Base-by-base conservation (phyloP, 2,888 invertebrate species). In the Panopea generosa region DNA sequence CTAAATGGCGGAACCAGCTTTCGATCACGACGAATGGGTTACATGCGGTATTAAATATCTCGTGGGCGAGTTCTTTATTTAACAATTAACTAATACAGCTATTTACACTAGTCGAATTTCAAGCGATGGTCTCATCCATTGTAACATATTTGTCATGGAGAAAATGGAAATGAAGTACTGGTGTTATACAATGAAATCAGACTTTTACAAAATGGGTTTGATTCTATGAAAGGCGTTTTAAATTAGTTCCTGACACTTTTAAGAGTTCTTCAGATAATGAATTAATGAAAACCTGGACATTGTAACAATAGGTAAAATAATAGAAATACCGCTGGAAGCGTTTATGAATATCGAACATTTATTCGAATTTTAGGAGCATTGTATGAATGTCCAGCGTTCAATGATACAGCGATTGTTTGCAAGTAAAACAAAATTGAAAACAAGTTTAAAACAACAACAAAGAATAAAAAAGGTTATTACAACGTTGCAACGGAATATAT, bases 241-340 rank as follows among this genome's bases (percentile, higher is more conserved):
- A 20, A 18, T 22, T 52, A 20, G 52, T 20, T 18, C 4, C 4
- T 52, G 52, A 22, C 52, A 52, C 20, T 20, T 52, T 18, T 52
- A 16, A 52, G 52, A 26, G 52, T 14, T 18, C 52, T 52, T 52
- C n/a, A 52, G 52, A 18, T 52, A 52, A 52, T 52, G 52, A 52
- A 52, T 16, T 26, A 20, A 52, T 18, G 26, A 4, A 47, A 18
- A 20, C 4, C 4, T 20, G 18, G 16, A 47, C 3, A 6, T 16
- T 9, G 47, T 18, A 47, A 20, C n/a, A 18, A 47, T 9, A 16
- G 20, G 47, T 18, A 16, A 47, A 47, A 33, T 33, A 11, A 33
- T 33, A 11, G 33, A 33, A 11, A 33, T 33, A 11, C 11, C 11
- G 33, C 33, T 33, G 33, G 11, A 33, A 11, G 33, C 33, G 11